These are phyloP conservation scores for Aegotheles bennettii DNA, from an alignment of 2,113 vertebrate species.

Conservation along the genomic window DNA sequence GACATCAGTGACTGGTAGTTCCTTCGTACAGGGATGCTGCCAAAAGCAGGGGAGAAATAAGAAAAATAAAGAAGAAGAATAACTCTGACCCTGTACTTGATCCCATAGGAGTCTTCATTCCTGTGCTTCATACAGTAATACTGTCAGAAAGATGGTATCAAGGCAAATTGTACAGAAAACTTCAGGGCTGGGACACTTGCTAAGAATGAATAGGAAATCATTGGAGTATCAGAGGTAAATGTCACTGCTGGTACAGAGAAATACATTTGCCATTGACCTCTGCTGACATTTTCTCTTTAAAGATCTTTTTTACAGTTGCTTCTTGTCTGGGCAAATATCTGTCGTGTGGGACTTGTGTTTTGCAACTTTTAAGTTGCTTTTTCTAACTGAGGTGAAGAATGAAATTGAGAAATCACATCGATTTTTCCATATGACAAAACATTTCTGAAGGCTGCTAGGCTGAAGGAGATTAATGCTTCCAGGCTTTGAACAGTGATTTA, in stretches of 20 bases:
- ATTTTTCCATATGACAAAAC: conserved; percentile 1
- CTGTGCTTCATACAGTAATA: neutral
- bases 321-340: neutral
- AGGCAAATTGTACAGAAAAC: neutral
- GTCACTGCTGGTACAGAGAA: neutral
- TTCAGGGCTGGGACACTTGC: neutral
- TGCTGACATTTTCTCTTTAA: conserved; percentile 31
- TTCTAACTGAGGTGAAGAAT: neutral
- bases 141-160: neutral
- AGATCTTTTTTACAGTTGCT: neutral
- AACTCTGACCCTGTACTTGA: neutral
- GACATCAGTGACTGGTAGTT: neutral
- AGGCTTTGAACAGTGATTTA: neutral
- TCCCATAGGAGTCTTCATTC: neutral
- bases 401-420: neutral
- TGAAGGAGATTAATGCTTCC: neutral
- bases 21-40: neutral
- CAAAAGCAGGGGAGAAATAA: neutral
- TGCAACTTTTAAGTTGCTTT: neutral
- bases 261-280: neutral
- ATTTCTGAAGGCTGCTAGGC: neutral
- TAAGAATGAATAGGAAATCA: neutral
- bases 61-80: neutral
- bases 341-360: neutral
- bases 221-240: neutral